Evolutionary conservation across 2,797 vertebrate genomes (phyloP).

Genomic region (Limosa lapponica): DNA sequence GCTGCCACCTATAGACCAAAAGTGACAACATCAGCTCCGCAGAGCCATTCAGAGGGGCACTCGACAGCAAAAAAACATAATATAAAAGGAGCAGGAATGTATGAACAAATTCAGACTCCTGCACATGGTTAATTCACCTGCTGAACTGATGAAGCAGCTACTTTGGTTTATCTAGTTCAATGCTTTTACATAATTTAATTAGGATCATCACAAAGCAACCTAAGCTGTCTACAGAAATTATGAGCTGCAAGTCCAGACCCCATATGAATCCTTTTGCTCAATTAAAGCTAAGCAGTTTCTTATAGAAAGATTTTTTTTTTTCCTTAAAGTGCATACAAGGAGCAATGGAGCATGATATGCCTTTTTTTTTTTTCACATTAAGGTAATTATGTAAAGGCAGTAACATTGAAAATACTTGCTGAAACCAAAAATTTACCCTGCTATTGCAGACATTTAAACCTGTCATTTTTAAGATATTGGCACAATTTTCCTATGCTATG

Average conservation of each 20-base stretch:
- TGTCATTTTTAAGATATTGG: conserved; percentile 71
- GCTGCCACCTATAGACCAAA: conserved; percentile 78
- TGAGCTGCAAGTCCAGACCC: conserved; percentile 63
- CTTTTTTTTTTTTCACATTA: conserved; percentile 63
- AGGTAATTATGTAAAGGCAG: conserved; percentile 71
- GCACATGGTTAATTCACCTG: conserved; percentile 46
- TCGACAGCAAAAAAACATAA: not conserved
- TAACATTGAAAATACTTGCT: conserved; percentile 64
- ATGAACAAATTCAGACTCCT: not conserved
- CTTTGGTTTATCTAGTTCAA: conserved; percentile 58
- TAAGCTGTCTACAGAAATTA: conserved; percentile 72
- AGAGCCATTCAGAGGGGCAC: no score
- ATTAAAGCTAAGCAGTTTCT: conserved; percentile 70
- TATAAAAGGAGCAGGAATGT: not conserved
- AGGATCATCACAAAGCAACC: conserved; percentile 66
- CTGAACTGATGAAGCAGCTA: conserved; percentile 38
- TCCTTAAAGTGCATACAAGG: conserved; percentile 57
- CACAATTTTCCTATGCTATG: conserved; percentile 62
- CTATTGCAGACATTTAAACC: conserved; percentile 63
- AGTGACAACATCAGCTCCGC: not conserved
- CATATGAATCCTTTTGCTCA: conserved; percentile 74
- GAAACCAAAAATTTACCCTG: conserved; percentile 70
- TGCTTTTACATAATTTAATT: conserved; percentile 74
- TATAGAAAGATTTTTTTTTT: conserved; percentile 10
- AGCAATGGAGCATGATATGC: conserved; percentile 49